phyloP scores from a whole-genome alignment of 2,797 vertebrate species.

The Sebastes reedi region DNA sequence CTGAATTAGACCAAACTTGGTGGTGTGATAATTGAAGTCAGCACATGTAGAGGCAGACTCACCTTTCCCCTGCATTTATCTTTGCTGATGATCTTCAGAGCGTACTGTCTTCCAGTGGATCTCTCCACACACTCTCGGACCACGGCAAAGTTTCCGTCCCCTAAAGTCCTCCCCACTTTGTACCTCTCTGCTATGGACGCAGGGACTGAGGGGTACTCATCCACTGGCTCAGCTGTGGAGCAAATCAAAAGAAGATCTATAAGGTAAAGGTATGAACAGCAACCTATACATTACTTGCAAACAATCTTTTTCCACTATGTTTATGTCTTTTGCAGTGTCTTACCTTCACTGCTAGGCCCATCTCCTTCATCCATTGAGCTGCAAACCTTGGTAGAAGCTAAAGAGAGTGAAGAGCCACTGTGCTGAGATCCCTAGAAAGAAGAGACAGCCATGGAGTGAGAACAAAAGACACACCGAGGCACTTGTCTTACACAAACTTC shows the following conservation, averaged over 20 bases:
- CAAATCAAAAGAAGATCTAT: constrained; percentile 5
- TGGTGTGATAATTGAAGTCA: background rate
- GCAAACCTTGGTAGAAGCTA: constrained; percentile 98
- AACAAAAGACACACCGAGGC: background rate
- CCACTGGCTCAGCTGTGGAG: constrained; percentile 85
- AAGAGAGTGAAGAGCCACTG: constrained; percentile 95
- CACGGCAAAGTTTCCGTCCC: constrained; percentile 97
- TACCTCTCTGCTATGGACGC: constrained; percentile 93
- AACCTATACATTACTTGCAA: background rate
- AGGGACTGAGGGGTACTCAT: constrained; percentile 90
- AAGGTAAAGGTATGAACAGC: background rate
- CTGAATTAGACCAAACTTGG: background rate
- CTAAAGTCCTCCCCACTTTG: constrained; percentile 95
- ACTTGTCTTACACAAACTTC: constrained; percentile 16
- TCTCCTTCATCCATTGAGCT: constrained; percentile 98
- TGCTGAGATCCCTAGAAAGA: constrained; percentile 91
- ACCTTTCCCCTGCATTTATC: constrained; percentile 98
- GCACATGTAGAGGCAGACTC: constrained; percentile 40
- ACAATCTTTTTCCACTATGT: background rate
- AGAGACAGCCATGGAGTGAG: background rate
- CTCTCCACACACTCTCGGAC: constrained; percentile 97
- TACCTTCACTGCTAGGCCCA: constrained; percentile 89
- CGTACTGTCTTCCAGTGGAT: constrained; percentile 95
- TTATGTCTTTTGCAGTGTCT: constrained; percentile 6
- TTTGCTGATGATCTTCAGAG: constrained; percentile 98